Conservation (phyloP, 2,797 vertebrate genomes). For the Buphagus erythrorhynchus region DNA sequence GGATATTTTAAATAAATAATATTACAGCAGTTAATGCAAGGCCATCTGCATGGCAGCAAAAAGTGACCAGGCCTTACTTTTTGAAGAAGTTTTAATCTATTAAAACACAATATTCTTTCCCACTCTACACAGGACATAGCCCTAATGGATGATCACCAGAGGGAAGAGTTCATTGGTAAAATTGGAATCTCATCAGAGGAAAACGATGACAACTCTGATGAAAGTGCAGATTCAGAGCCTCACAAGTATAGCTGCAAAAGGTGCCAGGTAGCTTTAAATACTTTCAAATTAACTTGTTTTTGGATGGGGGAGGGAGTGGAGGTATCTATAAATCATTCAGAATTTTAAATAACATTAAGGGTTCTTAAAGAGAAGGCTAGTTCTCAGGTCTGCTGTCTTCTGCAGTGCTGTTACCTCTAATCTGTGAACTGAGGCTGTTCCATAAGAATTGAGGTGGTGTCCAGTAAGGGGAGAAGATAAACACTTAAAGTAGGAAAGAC, state of each 20-base stretch:
- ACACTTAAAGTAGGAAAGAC: not conserved
- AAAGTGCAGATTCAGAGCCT: conserved; percentile 88
- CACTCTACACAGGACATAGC: conserved; percentile 88
- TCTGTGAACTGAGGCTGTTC: not conserved
- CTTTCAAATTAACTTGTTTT: conserved; percentile 33
- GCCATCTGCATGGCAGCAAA: not conserved
- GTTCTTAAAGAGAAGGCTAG: not conserved
- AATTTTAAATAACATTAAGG: not conserved
- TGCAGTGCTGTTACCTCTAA: not conserved
- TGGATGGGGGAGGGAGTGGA: not conserved
- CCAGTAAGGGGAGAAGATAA: not conserved
- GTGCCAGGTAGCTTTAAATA: conserved; percentile 88
- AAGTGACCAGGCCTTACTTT: not conserved
- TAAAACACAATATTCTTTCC: not conserved
- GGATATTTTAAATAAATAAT: not conserved
- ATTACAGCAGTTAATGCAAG: not conserved
- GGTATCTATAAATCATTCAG: not conserved
- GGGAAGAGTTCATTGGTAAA: conserved; percentile 95
- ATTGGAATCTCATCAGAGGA: conserved; percentile 95
- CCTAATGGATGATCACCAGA: conserved; percentile 95
- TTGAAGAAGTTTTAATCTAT: not conserved
- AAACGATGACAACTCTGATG: conserved; percentile 90
- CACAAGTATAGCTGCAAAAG: conserved; percentile 99
- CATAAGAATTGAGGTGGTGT: not conserved
- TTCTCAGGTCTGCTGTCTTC: not conserved